Base-by-base conservation (phyloP, 2,888 invertebrate species). In the Schrankia costaestrigalis region DNA sequence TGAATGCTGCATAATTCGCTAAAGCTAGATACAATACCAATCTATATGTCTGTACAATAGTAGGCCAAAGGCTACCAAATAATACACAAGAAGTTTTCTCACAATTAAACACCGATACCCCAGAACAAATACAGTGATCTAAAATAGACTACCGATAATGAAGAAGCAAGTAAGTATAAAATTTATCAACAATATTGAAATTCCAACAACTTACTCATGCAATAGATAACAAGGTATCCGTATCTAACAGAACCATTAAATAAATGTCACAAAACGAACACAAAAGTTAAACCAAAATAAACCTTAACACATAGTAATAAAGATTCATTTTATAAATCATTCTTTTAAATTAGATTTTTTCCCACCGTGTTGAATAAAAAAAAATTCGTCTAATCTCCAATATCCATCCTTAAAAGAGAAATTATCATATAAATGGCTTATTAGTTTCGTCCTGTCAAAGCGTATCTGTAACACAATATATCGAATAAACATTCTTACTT, bases 371-470 rank as follows among this genome's bases (percentile, higher is more conserved):
- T 44, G 48, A 44, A 42, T 47, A 57, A 50, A 55, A 23, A 41
- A 45, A 47, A 32, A 30, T 36, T 18, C 23, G 36, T 46, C 27
- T 51, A 55, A 56, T 49, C 45, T 41, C 36, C 48, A 58, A 57
- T 56, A 54, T 54, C 51, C 45, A 35, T 8, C 11, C 35, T 30
- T 39, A 31, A 47, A 54, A 43, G 41, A 46, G 15, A 43, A 50
- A 61, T 59, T 59, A 61, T 50, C 56, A 59, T 59, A 61, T 56
- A 60, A 50, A 60, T 56, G 38, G 53, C 48, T 46, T 50, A 49
- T 57, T 46, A 42, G 46, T 38, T 51, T 26, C 37, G 27, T 38
- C 38, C 35, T 39, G 44, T 28, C 17, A 21, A n/a, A n/a, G n/a
- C n/a, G n/a, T n/a, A n/a, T n/a, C n/a, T n/a, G n/a, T n/a, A n/a